These are phyloP conservation scores for Palaemon carinicauda DNA, from an alignment of 1,140 invertebrate genomes.

Conservation along the genomic window DNA sequence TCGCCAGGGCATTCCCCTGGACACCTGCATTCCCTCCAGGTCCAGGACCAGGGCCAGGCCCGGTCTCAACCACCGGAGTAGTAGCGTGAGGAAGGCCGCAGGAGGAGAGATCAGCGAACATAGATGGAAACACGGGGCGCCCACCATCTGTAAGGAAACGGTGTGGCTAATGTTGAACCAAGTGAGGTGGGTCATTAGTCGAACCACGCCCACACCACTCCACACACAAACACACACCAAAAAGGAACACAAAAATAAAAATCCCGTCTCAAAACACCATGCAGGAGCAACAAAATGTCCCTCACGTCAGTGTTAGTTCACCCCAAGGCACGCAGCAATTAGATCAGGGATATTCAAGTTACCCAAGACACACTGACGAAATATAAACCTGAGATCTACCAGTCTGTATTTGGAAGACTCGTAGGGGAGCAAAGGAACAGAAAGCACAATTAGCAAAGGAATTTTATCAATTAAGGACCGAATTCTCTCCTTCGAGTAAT, in stretches of 20 bases:
- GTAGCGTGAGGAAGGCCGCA: background rate
- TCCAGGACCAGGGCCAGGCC: no score
- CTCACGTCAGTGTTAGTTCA: background rate
- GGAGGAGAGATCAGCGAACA: slow-evolving; percentile 27
- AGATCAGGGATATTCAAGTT: no score
- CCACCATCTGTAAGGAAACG: slow-evolving; percentile 51
- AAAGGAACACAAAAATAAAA: background rate
- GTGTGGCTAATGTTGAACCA: slow-evolving; percentile 36
- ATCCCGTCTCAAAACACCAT: background rate
- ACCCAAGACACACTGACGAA: no score
- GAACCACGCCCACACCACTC: slow-evolving; percentile 1
- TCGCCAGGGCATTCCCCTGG: background rate
- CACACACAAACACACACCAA: background rate
- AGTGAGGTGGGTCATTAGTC: slow-evolving; percentile 24
- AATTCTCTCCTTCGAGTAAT: no score
- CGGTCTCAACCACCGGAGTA: no score
- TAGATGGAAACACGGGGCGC: slow-evolving; percentile 39
- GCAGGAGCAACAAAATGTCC: background rate
- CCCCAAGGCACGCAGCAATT: no score
- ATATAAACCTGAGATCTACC: no score
- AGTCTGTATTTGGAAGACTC: no score
- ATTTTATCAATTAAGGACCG: no score
- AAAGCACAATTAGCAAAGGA: no score
- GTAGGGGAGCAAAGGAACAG: no score
- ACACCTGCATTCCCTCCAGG: no score